phyloP scores from a whole-genome alignment of 2,113 vertebrate genomes.

The Mungos mungo region DNA sequence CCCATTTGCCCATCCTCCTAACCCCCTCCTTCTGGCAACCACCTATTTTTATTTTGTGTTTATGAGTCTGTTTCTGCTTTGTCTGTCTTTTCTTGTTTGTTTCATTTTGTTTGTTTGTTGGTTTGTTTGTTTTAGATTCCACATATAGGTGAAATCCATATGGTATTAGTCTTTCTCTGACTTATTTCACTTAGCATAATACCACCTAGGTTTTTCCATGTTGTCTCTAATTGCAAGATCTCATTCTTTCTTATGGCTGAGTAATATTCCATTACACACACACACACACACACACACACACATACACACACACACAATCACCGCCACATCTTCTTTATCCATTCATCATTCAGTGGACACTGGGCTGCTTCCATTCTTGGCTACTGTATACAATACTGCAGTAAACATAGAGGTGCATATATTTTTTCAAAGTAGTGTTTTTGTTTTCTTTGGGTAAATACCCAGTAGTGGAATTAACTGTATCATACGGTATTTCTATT shows the following conservation, averaged over 20 bases:
- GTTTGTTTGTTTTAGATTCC: background rate
- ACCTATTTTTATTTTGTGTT: background rate
- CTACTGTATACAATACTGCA: background rate
- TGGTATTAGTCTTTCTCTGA: background rate
- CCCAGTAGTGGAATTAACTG: background rate
- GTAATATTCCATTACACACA: background rate
- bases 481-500: background rate
- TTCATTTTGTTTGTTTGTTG: no score
- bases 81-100: background rate
- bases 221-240: background rate
- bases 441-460: background rate
- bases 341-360: background rate
- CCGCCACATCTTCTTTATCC: background rate
- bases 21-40: background rate
- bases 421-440: background rate
- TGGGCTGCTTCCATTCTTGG: background rate
- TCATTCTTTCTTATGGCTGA: background rate
- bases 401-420: background rate
- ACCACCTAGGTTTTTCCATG: background rate
- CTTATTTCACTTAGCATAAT: background rate
- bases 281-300: no score
- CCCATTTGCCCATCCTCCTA: background rate
- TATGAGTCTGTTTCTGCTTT: background rate
- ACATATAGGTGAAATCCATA: background rate
- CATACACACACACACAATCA: no score